Evolutionary conservation across 1,140 invertebrate genomes (phyloP).

Genomic region (Drosophila funebris): DNA sequence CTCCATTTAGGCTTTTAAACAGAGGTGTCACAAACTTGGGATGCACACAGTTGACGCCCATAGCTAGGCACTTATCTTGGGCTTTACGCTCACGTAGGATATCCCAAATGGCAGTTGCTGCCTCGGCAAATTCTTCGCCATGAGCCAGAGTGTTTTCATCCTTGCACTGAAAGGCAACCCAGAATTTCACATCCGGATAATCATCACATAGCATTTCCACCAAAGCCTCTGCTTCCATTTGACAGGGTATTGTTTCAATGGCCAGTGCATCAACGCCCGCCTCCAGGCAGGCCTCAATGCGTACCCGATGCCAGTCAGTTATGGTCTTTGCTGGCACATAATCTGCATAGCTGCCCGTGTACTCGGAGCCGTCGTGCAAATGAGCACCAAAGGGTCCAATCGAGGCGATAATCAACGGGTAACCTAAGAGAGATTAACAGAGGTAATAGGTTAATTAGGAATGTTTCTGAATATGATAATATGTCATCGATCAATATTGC

Average conservation of each 20-base stretch:
- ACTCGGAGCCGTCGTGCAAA: conserved; percentile 95
- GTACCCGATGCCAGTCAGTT: conserved; percentile 91
- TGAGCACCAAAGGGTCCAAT: conserved; percentile 96
- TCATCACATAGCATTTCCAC: conserved; percentile 90
- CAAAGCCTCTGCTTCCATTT: conserved; percentile 92
- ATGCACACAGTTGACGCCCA: conserved; percentile 94
- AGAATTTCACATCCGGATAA: conserved; percentile 90
- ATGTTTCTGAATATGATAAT: not conserved
- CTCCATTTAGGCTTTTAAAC: conserved; percentile 84
- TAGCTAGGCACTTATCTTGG: conserved; percentile 89
- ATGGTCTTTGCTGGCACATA: conserved; percentile 88
- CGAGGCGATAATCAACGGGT: conserved; percentile 90
- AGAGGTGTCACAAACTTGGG: conserved; percentile 86
- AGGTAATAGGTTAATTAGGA: too few species aligned
- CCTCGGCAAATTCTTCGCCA: conserved; percentile 89
- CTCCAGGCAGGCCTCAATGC: conserved; percentile 91
- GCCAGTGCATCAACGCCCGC: conserved; percentile 93
- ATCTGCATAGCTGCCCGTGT: conserved; percentile 92
- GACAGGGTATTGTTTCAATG: conserved; percentile 95
- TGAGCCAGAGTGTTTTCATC: conserved; percentile 89
- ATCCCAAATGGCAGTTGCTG: conserved; percentile 82
- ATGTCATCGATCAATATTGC: too few species aligned
- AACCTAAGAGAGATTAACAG: conserved; percentile 33
- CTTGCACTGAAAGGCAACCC: conserved; percentile 86
- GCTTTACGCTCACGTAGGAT: conserved; percentile 86